These are phyloP conservation scores for Xiphophorus maculatus DNA, from an alignment of 2,113 vertebrate species.

Conservation along the genomic window DNA sequence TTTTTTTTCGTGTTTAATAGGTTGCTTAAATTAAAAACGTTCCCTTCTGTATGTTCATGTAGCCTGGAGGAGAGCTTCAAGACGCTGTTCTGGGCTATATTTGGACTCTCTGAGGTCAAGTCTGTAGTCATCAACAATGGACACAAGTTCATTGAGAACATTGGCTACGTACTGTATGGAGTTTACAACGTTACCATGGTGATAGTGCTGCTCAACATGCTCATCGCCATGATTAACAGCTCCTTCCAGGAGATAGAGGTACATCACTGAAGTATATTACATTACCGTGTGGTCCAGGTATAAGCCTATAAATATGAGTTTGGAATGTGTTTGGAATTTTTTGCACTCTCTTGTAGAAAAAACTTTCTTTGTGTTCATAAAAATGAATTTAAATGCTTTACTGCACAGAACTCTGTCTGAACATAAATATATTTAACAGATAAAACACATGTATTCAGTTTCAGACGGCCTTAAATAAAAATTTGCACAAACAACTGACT, in stretches of 20 bases:
- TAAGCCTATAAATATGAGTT: background rate
- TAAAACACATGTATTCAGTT: too few relatives aligned
- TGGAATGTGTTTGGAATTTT: background rate
- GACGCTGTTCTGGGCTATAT: slow-evolving; percentile 99
- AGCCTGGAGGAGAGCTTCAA: slow-evolving; percentile 99
- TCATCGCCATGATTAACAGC: slow-evolving; percentile 99
- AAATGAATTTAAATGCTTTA: background rate
- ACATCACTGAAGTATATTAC: slow-evolving; percentile 25
- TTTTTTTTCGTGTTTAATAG: background rate
- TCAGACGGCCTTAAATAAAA: too few relatives aligned
- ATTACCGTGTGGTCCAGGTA: background rate
- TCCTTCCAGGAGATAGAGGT: slow-evolving; percentile 99
- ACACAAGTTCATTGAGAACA: slow-evolving; percentile 99
- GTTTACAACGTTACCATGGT: slow-evolving; percentile 99
- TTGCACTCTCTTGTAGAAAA: background rate
- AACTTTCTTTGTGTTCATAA: background rate
- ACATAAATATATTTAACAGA: too few relatives aligned
- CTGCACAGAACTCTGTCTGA: background rate
- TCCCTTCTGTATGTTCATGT: slow-evolving; percentile 11
- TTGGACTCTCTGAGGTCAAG: slow-evolving; percentile 97
- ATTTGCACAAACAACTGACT: too few relatives aligned
- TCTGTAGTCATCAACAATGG: slow-evolving; percentile 96
- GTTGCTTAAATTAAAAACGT: background rate
- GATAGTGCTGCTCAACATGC: slow-evolving; percentile 98
- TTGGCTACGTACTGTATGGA: slow-evolving; percentile 96